Conservation (phyloP, 2,888 invertebrate species). For the Drosophila mimica region DNA sequence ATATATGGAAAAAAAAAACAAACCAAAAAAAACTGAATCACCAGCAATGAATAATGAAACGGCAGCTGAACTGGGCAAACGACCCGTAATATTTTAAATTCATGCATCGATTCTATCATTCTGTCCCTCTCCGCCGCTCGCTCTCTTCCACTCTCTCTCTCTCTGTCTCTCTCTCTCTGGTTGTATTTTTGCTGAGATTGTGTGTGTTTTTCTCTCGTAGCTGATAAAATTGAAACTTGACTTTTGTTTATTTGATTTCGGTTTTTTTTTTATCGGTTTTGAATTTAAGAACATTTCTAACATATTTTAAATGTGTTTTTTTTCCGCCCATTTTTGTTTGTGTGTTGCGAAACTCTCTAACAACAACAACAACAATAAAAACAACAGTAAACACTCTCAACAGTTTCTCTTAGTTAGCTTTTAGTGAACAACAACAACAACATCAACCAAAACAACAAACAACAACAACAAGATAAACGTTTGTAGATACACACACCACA, state of each 20-base stretch:
- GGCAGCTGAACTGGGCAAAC: conserved; percentile 45
- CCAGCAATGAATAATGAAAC: conserved; percentile 42
- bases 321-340: conserved; percentile 24
- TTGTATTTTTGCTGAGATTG: conserved; percentile 2
- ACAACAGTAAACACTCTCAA: conserved; percentile 25
- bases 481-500: conserved; percentile 54
- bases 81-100: conserved; percentile 37
- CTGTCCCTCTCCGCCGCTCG: not conserved
- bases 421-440: conserved; percentile 45
- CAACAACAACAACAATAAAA: conserved; percentile 12
- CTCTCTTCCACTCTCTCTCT: not conserved
- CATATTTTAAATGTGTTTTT: conserved; percentile 15
- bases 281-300: conserved; percentile 11
- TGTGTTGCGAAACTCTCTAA: conserved; percentile 41
- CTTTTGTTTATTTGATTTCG: conserved; percentile 18
- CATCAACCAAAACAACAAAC: conserved; percentile 39
- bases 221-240: conserved; percentile 8
- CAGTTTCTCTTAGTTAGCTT: conserved; percentile 57
- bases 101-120: conserved; percentile 6
- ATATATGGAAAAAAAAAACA: conserved; percentile 11
- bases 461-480: conserved; percentile 44
- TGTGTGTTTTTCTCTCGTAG: conserved; percentile 5
- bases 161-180: not conserved
- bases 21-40: conserved; percentile 60
- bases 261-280: conserved; percentile 13